Base-by-base conservation (phyloP, 2,888 invertebrate genomes). In the Cheilosia urbana region DNA sequence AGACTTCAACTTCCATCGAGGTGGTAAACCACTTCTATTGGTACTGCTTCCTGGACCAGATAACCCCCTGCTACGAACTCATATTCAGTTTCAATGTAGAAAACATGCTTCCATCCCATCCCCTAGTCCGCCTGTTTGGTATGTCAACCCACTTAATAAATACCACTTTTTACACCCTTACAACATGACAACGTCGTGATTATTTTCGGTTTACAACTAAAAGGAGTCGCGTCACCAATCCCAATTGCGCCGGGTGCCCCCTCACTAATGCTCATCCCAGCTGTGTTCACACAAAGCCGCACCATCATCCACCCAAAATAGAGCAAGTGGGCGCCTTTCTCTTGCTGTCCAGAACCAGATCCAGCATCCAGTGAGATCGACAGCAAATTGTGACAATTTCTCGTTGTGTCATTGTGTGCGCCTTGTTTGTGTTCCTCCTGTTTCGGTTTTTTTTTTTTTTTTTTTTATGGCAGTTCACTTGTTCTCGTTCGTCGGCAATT, bases 141-240 rank as follows among this genome's bases (percentile, higher is more conserved):
- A 55, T 75, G 34, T 73, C 57, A 69, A 17, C 53, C 77, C 72
- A 73, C 77, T 77, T 55, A 78, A 73, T 75, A 81, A 80, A 76
- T 72, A 68, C 71, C 66, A 42, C 66, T 76, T 80, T 68, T 85
- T 81, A 87, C 72, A 82, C 71, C 73, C 87, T 62, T 75, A 77
- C 62, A 84, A 87, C 87, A 84, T 68, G 84, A 78, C 84, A 76
- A 65, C 66, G 72, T 75, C 58, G 75, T 83, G 87, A 83, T 84
- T 80, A 82, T 80, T 72, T 83, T 80, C 72, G 85, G 73, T 80
- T 87, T 81, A 77, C 76, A 81, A 85, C 66, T 71, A 77, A 81
- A 85, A 81, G 68, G 58, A 85, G 72, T 77, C 57, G 81, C 68
- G 51, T 68, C 62, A 78, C 66, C 58, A 60, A 30, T 72, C 17